phyloP scores from a whole-genome alignment of 2,113 vertebrate species.

The Nipponia nippon region DNA sequence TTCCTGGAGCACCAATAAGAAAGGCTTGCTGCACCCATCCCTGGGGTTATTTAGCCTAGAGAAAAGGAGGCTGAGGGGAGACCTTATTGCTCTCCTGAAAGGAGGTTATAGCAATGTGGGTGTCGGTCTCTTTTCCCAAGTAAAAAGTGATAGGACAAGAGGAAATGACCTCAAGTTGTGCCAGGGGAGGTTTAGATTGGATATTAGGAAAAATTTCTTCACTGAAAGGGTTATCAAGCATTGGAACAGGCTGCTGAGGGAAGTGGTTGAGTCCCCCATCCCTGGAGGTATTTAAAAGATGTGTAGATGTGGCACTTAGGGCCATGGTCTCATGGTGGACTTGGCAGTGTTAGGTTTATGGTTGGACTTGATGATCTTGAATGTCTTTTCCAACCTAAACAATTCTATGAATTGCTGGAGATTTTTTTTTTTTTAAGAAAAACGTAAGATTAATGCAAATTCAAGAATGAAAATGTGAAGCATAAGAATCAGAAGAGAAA shows the following conservation, averaged over 20 bases:
- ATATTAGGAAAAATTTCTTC: too few relatives aligned
- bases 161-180: too few relatives aligned
- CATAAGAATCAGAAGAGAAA: not conserved
- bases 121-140: too few relatives aligned
- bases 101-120: too few relatives aligned
- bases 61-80: not conserved
- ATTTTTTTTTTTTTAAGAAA: not conserved
- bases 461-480: not conserved
- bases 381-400: not conserved
- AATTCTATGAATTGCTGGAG: not conserved
- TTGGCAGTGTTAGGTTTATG: not conserved
- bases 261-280: not conserved
- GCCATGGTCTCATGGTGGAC: not conserved
- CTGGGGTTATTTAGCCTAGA: not conserved
- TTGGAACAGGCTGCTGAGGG: not conserved
- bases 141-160: too few relatives aligned
- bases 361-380: not conserved
- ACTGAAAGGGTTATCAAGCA: not conserved
- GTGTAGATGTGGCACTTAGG: not conserved
- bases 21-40: not conserved
- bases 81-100: too few relatives aligned
- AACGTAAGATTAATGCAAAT: not conserved
- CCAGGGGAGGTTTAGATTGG: too few relatives aligned
- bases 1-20: not conserved
- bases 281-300: not conserved